Conservation (phyloP, 2,797 vertebrate genomes). For the Salmo trutta region DNA sequence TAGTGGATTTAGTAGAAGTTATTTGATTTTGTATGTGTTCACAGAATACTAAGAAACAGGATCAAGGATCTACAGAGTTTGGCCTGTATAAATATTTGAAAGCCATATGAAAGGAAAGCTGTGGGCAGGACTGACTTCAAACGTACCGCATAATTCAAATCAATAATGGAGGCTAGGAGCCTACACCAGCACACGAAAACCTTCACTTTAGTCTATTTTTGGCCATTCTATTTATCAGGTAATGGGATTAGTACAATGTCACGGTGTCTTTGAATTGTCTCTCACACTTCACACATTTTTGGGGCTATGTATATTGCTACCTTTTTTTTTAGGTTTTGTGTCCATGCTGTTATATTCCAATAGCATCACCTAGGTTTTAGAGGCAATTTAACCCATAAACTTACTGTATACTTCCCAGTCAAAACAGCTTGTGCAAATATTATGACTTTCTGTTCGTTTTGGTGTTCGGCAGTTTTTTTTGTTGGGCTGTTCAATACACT, state of each 20-base stretch:
- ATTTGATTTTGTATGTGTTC: neutral
- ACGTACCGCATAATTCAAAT: conserved; percentile 14
- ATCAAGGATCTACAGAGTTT: conserved; percentile 11
- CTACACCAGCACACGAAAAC: neutral
- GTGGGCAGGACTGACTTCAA: conserved; percentile 27
- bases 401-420: too few relatives aligned
- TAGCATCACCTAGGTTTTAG: neutral
- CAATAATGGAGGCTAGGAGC: conserved; percentile 9
- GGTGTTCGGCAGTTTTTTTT: too few relatives aligned
- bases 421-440: too few relatives aligned
- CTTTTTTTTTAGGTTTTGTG: neutral
- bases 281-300: neutral
- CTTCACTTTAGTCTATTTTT: neutral
- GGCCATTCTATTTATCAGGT: neutral
- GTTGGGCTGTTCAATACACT: too few relatives aligned
- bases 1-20: neutral
- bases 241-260: neutral
- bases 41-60: conserved; percentile 11
- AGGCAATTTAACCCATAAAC: neutral
- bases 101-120: conserved; percentile 28
- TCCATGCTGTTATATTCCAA: neutral
- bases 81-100: conserved; percentile 39
- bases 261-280: neutral
- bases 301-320: neutral
- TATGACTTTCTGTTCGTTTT: too few relatives aligned